Base-by-base conservation (phyloP, 2,888 invertebrate genomes). In the Dynastes grantii region DNA sequence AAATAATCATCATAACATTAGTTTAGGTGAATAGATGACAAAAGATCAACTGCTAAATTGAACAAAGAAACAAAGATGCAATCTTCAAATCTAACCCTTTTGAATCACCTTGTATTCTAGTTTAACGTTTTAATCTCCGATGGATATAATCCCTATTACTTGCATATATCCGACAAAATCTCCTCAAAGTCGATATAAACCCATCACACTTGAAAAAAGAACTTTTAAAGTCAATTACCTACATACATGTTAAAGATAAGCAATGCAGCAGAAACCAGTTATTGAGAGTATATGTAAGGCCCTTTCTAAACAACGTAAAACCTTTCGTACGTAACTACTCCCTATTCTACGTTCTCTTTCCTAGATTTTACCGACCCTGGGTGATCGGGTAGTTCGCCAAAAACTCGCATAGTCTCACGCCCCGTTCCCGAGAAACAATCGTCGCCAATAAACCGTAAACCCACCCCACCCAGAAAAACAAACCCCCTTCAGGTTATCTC, bases 331-430 rank as follows among this genome's bases (percentile, higher is more conserved):
- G 22, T 22, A 22, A 22, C 22, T n/a, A 51, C 9, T n/a, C 9
- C 11, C 9, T 9, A n/a, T 9, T 51, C 51, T 22, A 22, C 2
- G 9, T n/a, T 13, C 9, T n/a, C 51, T 13, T n/a, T 51, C n/a
- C 51, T 13, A 2, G n/a, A n/a, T 13, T 13, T 9, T 22, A 22
- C 22, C 51, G 55, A 5, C 29, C 27, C 22, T 22, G 0, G 22
- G 22, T 22, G 22, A 22, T 22, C 22, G 22, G n/a, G 32, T 32
- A 8, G 29, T 27, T 68, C 22, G 70, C 32, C 64, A 77, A 80
- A 83, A 86, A 86, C 84, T 83, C 85, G 85, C 86, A 87, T 87
- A 86, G 76, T 85, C 84, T 85, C 86, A 86, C 86, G 85, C 85
- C 85, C 84, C 78, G 79, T 80, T 80, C 51, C 37, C 65, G 63